Evolutionary conservation across 1,140 invertebrate genomes (phyloP), one percentile per base, ranked within the genome.

Genomic region (Ostrea denselamellosa): DNA sequence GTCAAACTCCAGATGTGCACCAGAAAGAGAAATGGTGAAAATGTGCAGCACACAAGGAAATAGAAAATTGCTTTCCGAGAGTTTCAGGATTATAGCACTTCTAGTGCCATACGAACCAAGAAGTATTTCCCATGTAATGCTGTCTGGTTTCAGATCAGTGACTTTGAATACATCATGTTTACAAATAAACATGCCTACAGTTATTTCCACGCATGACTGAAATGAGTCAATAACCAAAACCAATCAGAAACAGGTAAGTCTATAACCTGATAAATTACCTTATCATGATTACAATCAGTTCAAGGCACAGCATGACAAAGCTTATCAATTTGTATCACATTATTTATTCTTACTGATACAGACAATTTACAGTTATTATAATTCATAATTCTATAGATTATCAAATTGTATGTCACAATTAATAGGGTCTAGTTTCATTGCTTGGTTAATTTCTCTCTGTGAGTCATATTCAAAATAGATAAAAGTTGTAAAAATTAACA

Each of bases 121-220:
- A 2, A 44, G n/a, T 28, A 34, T 28, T 77, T 77, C 68, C 68
- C 28, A 77, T 25, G 3, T 77, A 77, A 34, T 25, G 22, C 9
- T 77, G 68, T 17, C 22, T 77, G 68, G 68, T 77, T 77, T 25
- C 68, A 34, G 28, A 9, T 2, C 25, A 77, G 9, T 34, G 68
- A 77, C 10, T 77, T 14, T 28, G 68, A 77, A 77, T 77, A 77
- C 68, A 77, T 77, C 9, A 17, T 77, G 68, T 77, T 77, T 77
- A 34, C 22, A 28, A 77, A 28, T 77, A 77, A 44, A 44, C 68
- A 77, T 12, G 25, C 68, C 68, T 77, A 77, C 68, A 77, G 68
- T 25, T 5, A 77, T 77, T 10, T 22, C 28, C 25, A 77, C 9
- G 68, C 68, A 28, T 77, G 68, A 77, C 68, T 77, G 68, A 34